These are phyloP conservation scores for Pollimyrus isidori DNA, from an alignment of 2,113 vertebrate genomes.

Conservation along the genomic window DNA sequence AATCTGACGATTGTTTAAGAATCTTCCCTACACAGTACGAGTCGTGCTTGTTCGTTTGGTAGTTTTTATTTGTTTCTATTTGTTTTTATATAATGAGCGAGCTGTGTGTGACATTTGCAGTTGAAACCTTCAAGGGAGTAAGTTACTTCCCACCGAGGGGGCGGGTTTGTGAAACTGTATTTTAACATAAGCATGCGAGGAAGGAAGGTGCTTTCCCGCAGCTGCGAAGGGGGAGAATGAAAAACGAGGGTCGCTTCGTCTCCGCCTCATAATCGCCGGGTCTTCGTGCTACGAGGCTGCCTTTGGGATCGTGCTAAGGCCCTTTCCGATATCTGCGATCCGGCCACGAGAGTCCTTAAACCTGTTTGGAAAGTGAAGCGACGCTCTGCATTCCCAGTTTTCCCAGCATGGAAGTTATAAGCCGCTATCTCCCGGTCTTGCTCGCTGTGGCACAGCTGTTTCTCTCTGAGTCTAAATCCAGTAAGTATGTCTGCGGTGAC, in stretches of 20 bases:
- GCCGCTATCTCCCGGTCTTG: neutral
- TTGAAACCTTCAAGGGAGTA: neutral
- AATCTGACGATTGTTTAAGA: neutral
- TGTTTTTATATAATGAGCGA: neutral
- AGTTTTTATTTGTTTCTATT: neutral
- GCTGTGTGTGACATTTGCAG: neutral
- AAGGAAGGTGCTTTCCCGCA: neutral
- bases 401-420: neutral
- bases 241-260: neutral
- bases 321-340: neutral
- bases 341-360: neutral
- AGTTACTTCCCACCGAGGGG: neutral
- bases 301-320: neutral
- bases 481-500: neutral
- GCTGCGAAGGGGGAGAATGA: neutral
- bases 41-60: neutral
- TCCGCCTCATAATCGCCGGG: neutral
- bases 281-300: neutral
- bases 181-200: neutral
- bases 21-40: neutral
- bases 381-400: neutral
- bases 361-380: neutral
- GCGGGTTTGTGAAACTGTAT: neutral
- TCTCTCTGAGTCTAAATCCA: neutral
- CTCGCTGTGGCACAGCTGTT: neutral